Base-by-base conservation (phyloP, 1,140 invertebrate genomes). In the Drosophila serrata region DNA sequence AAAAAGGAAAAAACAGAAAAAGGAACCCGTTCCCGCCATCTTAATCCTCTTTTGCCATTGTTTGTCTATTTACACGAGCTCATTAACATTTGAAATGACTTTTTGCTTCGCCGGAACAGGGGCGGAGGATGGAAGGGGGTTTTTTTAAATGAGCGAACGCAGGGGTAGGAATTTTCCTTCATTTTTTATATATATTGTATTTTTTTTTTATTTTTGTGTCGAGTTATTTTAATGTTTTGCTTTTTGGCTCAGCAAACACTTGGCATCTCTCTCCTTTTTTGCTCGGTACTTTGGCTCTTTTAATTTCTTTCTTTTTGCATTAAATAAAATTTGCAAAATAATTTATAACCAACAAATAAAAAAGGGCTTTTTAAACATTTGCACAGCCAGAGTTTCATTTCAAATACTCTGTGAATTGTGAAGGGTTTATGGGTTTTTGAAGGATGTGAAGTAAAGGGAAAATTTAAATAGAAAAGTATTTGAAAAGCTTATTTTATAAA, bases 31-130 rank as follows among this genome's bases (percentile, higher is more conserved):
- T 43, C 29, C 42, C 37, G 11, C 39, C 46, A 42, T 42, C 45
- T 33, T 48, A 63, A 68, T 58, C 68, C 70, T 79, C 79, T 86
- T 86, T 51, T 63, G 75, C 79, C 84, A 87, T 87, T 87, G 84
- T 87, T 87, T 88, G 84, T 88, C 85, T 88, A 88, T 88, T 90
- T 88, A 88, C 81, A 90, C 85, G 75, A 90, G 85, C 85, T 90
- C 85, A 90, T 90, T 90, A 90, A 90, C 85, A 90, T 90, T 90
- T 90, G 85, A 90, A 90, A 90, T 90, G 85, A 90, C 85, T 90
- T 90, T 85, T 85, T 75, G 77, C 57, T 64, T 87, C 61, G 53
- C 15, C 48, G 27, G 35, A 13, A 33, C 17, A 11, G 49, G 48
- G 39, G 11, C 40, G 53, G 40, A 35, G 51, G 17, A 27, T 19